Evolutionary conservation across 2,113 vertebrate species (phyloP), one percentile per base, ranked within the genome.

Genomic region (Phyllopteryx taeniolatus): DNA sequence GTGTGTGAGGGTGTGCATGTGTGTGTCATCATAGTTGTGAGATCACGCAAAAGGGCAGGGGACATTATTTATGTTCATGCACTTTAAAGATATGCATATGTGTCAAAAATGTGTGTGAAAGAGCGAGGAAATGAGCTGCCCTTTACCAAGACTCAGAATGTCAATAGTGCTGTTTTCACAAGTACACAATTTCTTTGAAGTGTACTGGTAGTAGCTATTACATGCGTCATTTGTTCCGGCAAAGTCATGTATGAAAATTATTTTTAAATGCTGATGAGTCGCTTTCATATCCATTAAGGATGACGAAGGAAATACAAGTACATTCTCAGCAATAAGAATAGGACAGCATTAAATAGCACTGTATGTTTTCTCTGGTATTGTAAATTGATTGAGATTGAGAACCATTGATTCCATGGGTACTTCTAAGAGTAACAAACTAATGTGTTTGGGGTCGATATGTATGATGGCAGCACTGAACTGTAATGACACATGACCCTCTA

Each of bases 1-100:
- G 70, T 83, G 54, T 7, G 20, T 9, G 8, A 10, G 19, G 12
- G 54, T 9, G n/a, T 19, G n/a, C 5, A 12, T 14, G 8, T 3
- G n/a, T 11, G 78, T 81, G 74, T 79, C 75, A 71, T 82, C 71
- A 70, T 66, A 82, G 14, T 43, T 67, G 53, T 66, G 70, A 72
- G 57, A 42, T 79, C 76, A 81, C n/a, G 56, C 71, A 74, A 80
- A 74, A 72, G 64, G 57, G 68, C 35, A 53, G 74, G 57, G 51
- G 75, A 22, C 64, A 70, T 75, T 69, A 66, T 68, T 78, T 79
- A 70, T 27, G 53, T 46, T 69, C 78, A 76, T 75, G 59, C 57
- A 63, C 27, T 61, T 19, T 62, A 66, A 71, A 70, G 65, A 71
- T 65, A 78, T 70, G 51, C 56, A 65, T 27, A n/a, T 43, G 67